These are phyloP conservation scores for Adelosebastes latens DNA, from an alignment of 2,797 vertebrate genomes.

Conservation along the genomic window DNA sequence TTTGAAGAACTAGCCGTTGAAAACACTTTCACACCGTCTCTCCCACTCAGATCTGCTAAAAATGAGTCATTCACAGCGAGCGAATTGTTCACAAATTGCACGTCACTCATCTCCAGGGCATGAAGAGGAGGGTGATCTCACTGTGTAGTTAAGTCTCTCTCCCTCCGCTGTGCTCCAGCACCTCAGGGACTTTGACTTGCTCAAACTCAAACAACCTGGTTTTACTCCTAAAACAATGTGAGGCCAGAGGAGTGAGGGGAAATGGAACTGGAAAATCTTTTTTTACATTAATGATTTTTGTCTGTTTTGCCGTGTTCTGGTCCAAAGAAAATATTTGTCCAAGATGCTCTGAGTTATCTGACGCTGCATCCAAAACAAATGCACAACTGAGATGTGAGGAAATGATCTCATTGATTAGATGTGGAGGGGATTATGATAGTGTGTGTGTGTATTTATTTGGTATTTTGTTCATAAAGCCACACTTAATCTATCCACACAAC, in stretches of 20 bases:
- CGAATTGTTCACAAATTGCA: constrained; percentile 36
- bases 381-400: constrained; percentile 13
- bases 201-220: constrained; percentile 61
- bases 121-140: constrained; percentile 48
- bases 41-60: constrained; percentile 11
- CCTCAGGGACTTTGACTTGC: constrained; percentile 42
- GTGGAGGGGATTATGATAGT: background rate
- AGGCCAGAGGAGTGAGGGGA: constrained; percentile 29
- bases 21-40: constrained; percentile 1
- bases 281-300: constrained; percentile 60
- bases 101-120: constrained; percentile 47
- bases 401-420: constrained; percentile 22
- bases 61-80: constrained; percentile 41
- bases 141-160: constrained; percentile 19
- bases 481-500: constrained; percentile 10
- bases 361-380: constrained; percentile 63
- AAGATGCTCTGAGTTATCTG: constrained; percentile 48
- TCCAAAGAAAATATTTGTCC: constrained; percentile 65
- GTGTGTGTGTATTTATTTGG: constrained; percentile 27
- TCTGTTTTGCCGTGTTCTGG: constrained; percentile 52
- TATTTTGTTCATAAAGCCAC: constrained; percentile 6
- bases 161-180: constrained; percentile 20
- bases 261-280: constrained; percentile 56
- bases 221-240: constrained; percentile 45
- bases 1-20: constrained; percentile 5